Evolutionary conservation across 2,113 vertebrate genomes (phyloP), one percentile per base, ranked within the genome.

Genomic region (Sardina pilchardus): DNA sequence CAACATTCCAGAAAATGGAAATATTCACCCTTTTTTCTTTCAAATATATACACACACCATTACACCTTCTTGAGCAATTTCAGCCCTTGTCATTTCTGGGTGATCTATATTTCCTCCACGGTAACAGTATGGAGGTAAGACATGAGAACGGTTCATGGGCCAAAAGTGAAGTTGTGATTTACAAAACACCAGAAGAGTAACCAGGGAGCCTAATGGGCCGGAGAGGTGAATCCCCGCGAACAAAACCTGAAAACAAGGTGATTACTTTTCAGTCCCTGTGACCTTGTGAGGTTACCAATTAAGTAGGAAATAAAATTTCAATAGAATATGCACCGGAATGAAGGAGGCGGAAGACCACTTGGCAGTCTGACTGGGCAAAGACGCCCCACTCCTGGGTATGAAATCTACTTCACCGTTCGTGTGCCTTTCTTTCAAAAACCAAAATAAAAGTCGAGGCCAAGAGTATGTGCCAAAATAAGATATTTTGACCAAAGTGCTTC

Each of bases 61-160:
- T 34, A 17, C 71, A 78, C 43, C 81, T 19, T 83, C 39, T 78
- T 17, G 71, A 78, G 16, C 71, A 90, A 81, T 47, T 84, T 83
- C 90, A 93, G 90, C 87, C 83, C 86, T 92, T 86, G 89, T 86
- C 45, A 86, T 44, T 89, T 87, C 34, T 34, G 82, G 85, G 39
- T 84, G 83, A 86, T 4, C 45, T 78, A 6, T 59, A 82, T 45
- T 42, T 84, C 50, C n/a, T 53, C 71, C 34, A 4, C 30, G 39
- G 26, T 78, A 34, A 78, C 10, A 16, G 30, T 34, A 34, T 36
- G 10, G 71, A 39, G 71, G 71, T 78, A 34, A 78, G 34, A 78
- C 30, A 17, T 36, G 26, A 36, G 71, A 78, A 78, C 71, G 1
- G 30, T 78, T 36, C 5, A 50, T n/a, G 14, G 71, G 71, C 71